Base-by-base conservation (phyloP, 2,113 vertebrate species). In the Heptranchias perlo region DNA sequence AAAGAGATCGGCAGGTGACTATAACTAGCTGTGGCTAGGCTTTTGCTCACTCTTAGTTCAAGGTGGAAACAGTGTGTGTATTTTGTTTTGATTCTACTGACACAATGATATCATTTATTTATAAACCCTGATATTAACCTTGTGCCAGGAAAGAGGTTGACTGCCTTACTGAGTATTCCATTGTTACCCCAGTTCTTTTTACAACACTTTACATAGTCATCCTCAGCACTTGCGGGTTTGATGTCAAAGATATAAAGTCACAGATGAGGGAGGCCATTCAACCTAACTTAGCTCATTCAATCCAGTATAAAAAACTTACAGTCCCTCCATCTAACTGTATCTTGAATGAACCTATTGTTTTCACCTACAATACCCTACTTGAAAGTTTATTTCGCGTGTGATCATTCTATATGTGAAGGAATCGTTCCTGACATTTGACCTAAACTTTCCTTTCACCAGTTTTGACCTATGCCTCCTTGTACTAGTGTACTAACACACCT, bases 241-340 rank as follows among this genome's bases (percentile, higher is more conserved):
- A 93, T 93, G 89, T 64, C 58, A 93, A 58, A 92, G 54, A 58
- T 61, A 91, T 54, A 91, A 91, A 93, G 35, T 62, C 89, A 39
- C n/a, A 23, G 35, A n/a, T 93, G 16, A 39, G 89, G 35, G 61
- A 62, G 18, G 54, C 58, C 89, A 92, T 92, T 92, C 58, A 62
- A 62, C 16, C 58, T 62, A 16, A 39, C 7, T 61, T n/a, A 93
- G 35, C 58, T 93, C 89, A 23, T 93, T 39, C n/a, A 61, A 39
- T 93, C 35, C 35, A 61, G 54, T n/a, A 39, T 39, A 93, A 93
- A 31, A 92, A 93, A 93, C 0, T 93, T 62, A n/a, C 18, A 5
- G 78, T 62, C 89, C 35, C 54, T 39, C 54, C 35, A n/a, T 91
- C 58, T 61, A 61, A 58, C 54, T 61, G 54, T 92, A n/a, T 39